Evolutionary conservation across 1,140 invertebrate species (phyloP), one percentile per base, ranked within the genome.

Genomic region (Popillia japonica): DNA sequence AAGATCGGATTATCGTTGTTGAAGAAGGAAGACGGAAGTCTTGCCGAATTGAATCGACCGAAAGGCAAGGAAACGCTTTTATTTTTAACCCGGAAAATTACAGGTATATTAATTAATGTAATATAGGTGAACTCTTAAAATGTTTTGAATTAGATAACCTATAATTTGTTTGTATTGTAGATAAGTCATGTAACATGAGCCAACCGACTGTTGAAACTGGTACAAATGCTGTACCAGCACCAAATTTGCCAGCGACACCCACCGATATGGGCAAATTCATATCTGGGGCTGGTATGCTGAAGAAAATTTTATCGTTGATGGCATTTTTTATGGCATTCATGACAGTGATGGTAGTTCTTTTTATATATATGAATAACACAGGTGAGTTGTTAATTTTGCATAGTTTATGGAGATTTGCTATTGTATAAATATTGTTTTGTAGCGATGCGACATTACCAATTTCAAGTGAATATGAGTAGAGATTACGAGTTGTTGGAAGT

Each of bases 401-500:
- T 9, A 10, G 14, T 17, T 22, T 76, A n/a, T 11, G 0, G n/a
- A n/a, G n/a, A 9, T 42, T 20, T 3, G n/a, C 3, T 2, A 22
- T 68, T 68, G 7, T 74, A 4, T n/a, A 14, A 20, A 23, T 2
- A 7, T 55, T 76, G 1, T 17, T 74, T 40, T 6, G 10, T 20
- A 92, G 91, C 91, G 17, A 87, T 92, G 81, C 88, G 90, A 68
- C 91, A 92, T 80, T 90, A 92, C 81, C 91, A 92, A 85, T 92
- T 92, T 85, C 89, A 90, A 40, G 83, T 91, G 59, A 94, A 93
- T 85, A 92, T 94, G 91, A 93, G 91, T 64, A 90, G 90, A 81
- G 93, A 94, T 83, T 92, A 93, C 84, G 92, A 94, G 82, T 87
- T 94, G 79, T 87, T 90, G 17, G 89, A 90, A 79, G 92, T 94